Evolutionary conservation across 2,888 invertebrate genomes (phyloP).

Genomic region (Eupeodes luniger): DNA sequence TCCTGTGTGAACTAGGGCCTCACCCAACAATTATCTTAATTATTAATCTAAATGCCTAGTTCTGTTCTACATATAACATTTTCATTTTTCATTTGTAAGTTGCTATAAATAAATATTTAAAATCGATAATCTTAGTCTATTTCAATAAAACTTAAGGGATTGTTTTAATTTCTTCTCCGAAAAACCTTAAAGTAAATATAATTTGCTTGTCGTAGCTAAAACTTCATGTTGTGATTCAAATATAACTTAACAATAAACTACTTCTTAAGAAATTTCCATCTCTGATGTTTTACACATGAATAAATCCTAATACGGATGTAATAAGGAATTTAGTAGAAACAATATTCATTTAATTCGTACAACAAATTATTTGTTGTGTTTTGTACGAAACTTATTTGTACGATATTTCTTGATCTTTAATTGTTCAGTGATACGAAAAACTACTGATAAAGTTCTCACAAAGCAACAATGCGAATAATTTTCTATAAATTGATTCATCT

Average conservation of each 20-base stretch:
- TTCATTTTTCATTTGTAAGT: no score
- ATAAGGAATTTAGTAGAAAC: slow-evolving; percentile 3
- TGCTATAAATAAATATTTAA: no score
- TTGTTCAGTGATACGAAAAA: slow-evolving; percentile 43
- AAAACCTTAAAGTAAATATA: no score
- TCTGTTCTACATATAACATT: no score
- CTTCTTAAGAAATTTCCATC: neutral
- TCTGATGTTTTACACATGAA: slow-evolving; percentile 2
- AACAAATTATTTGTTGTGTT: neutral
- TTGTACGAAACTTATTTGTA: neutral
- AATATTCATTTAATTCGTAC: slow-evolving; percentile 17
- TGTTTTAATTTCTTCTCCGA: no score
- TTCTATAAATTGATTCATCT: slow-evolving; percentile 1
- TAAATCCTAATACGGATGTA: neutral
- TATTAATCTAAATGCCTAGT: no score
- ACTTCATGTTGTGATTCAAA: neutral
- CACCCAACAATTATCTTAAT: no score
- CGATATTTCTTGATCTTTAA: neutral
- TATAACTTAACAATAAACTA: neutral
- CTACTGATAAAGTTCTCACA: slow-evolving; percentile 47
- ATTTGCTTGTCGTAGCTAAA: no score
- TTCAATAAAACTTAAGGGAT: no score
- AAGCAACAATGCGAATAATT: slow-evolving; percentile 24
- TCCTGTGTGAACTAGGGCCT: no score
- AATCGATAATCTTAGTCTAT: no score